Base-by-base conservation (phyloP, 2,888 invertebrate genomes). In the Notodonta dromedarius region DNA sequence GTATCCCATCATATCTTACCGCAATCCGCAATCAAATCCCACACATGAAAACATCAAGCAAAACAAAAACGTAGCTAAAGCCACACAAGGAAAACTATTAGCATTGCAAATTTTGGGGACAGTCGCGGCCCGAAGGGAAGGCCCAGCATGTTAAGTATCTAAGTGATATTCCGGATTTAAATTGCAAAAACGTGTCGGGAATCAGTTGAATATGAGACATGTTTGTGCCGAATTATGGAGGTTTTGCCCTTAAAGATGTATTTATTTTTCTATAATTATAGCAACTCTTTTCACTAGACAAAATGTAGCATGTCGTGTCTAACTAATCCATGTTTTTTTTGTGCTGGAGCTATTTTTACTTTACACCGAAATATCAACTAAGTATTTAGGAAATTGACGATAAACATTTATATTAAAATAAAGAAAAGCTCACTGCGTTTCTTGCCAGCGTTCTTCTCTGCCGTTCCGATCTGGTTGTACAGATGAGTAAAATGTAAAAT, bases 81-180 rank as follows among this genome's bases (percentile, higher is more conserved):
- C 56, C 56, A 58, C 56, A 70, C 62, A 65, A 73, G 68, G 67
- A 66, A 24, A 72, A 71, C 76, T 80, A 89, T 90, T 90, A 89
- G 86, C 84, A 87, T 82, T 89, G 88, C 87, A 85, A 89, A 89
- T 90, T 70, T 65, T 55, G 73, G 73, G 77, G 79, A 76, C 84
- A 77, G 71, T 62, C 62, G 63, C 65, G 67, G 55, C 53, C 61
- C 58, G 56, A 73, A 76, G 64, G 68, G 65, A 65, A 73, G 46
- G 71, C 56, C 66, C 69, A 67, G 71, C 75, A 79, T 80, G 74
- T 74, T 80, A 82, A 81, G 78, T 79, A 77, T 61, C 70, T 70
- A 73, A 76, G 77, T 76, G 77, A 83, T 81, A 81, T 82, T 80
- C 79, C 72, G 79, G 74, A 83, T 86, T 85, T 85, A 82, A 85